Evolutionary conservation across 2,113 vertebrate genomes (phyloP).

Genomic region (Chinchilla lanigera): DNA sequence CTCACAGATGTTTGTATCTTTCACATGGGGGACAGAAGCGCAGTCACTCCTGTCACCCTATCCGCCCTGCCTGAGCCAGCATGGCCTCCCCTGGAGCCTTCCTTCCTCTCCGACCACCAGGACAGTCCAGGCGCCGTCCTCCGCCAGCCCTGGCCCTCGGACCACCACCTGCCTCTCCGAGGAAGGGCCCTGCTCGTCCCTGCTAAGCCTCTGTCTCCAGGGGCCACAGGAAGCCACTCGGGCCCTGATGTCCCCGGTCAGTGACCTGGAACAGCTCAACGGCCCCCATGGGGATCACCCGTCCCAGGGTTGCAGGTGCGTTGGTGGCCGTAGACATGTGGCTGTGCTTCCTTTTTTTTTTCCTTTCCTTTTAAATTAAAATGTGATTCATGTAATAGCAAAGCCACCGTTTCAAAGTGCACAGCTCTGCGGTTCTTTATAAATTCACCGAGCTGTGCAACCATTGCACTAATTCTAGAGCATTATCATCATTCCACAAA

Average conservation of each 20-base stretch:
- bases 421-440: neutral
- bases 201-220: neutral
- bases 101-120: neutral
- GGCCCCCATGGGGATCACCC: neutral
- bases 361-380: neutral
- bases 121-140: neutral
- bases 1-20: neutral
- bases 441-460: neutral
- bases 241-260: neutral
- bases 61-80: rapidly evolving
- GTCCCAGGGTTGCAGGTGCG: neutral
- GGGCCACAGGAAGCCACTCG: neutral
- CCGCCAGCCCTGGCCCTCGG: neutral
- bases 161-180: neutral
- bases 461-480: neutral
- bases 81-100: neutral
- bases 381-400: neutral
- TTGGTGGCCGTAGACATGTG: neutral
- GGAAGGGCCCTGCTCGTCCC: neutral
- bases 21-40: neutral
- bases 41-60: neutral
- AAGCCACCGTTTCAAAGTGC: neutral
- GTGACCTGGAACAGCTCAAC: neutral
- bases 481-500: neutral
- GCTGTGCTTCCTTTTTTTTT: neutral